Evolutionary conservation across 2,888 invertebrate genomes (phyloP).

Genomic region (Cephus rjabovi): DNA sequence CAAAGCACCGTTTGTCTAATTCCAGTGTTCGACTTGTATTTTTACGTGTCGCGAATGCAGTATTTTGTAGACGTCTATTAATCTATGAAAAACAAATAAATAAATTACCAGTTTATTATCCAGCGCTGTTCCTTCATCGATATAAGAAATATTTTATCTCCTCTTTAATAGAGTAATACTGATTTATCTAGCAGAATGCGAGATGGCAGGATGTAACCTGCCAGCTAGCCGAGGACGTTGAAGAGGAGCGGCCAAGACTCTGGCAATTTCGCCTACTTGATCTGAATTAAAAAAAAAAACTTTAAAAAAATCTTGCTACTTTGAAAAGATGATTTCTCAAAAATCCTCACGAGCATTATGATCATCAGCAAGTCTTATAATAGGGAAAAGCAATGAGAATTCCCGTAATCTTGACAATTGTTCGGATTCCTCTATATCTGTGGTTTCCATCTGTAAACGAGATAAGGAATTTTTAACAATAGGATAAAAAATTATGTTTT

Average conservation of each 20-base stretch:
- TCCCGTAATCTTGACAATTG: constrained; percentile 30
- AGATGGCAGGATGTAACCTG: constrained; percentile 44
- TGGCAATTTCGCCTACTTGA: constrained; percentile 35
- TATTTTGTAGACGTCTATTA: no score
- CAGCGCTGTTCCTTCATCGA: no score
- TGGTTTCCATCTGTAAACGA: constrained; percentile 9
- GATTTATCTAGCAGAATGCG: constrained; percentile 31
- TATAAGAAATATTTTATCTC: neutral
- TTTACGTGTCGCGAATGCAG: no score
- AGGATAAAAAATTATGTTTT: neutral
- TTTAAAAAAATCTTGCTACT: neutral
- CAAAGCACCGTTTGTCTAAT: no score
- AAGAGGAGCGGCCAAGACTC: constrained; percentile 34
- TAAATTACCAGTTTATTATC: no score
- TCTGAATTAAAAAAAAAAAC: constrained; percentile 19
- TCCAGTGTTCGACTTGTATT: no score
- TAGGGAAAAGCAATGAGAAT: constrained; percentile 38
- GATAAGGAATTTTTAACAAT: neutral
- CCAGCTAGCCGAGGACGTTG: constrained; percentile 33
- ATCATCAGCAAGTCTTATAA: constrained; percentile 33
- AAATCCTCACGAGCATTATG: constrained; percentile 31
- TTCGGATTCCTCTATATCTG: constrained; percentile 23
- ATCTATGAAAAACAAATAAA: no score
- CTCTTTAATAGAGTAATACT: neutral
- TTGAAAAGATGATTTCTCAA: neutral